Evolutionary conservation across 2,888 invertebrate genomes (phyloP), one percentile per base, ranked within the genome.

Genomic region (Drosophila peninsularis): DNA sequence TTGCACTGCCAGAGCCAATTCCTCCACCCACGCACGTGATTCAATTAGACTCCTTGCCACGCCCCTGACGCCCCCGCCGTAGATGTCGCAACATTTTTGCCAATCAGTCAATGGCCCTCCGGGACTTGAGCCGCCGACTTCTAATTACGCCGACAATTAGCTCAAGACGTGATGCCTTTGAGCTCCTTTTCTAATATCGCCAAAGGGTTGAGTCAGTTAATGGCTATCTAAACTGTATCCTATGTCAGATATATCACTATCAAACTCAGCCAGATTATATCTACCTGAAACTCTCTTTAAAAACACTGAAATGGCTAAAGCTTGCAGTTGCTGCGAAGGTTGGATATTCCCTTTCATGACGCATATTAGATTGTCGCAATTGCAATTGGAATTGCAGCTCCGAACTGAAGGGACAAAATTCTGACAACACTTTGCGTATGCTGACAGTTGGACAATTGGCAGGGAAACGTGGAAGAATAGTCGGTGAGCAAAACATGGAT

Each of bases 91-190:
- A 47, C 30, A 47, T 47, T 30, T 53, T 64, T 54, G 55, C 66
- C 54, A 88, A 85, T 82, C 82, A 83, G 78, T 72, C 83, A 70
- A 78, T 49, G 57, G 60, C 56, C 82, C 75, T 63, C 54, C 37
- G 78, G 88, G 88, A 73, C 67, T 72, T 65, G 62, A 61, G 62
- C 45, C 65, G 54, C 52, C 58, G 60, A 57, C 88, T 71, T 75
- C 73, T 88, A 87, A 82, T 82, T 82, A 82, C 71, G 69, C 66
- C 62, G 71, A 71, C 87, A 82, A 82, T 82, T 82, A 87, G 82
- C 55, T 57, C 53, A 71, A 71, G 57, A 82, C 82, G 82, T 82
- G 82, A 73, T 71, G 60, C 54, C 82, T 83, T 78, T 71, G 72
- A 82, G 63, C 69, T 50, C 21, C 30, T 39, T 39, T 11, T 5